A percentile compares a stretch with the other conserved stretches of the same genome.
Evolutionary conservation across 92 coral and sea anemone genomes (phyloP).

Genomic region (Zoanthus sansibaricus): DNA sequence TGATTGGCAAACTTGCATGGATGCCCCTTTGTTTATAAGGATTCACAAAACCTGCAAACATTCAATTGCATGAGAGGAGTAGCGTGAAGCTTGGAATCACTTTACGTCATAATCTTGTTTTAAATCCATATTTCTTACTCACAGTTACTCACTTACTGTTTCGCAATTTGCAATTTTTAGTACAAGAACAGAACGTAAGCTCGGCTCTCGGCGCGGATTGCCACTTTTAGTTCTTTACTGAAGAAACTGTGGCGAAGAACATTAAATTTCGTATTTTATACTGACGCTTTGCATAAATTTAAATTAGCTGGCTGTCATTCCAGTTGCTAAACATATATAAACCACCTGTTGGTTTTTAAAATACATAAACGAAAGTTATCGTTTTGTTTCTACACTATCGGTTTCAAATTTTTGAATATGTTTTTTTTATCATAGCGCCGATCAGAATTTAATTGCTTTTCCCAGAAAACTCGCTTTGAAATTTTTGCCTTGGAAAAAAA

Average conservation of each 20-base stretch:
- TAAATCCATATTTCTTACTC: background rate
- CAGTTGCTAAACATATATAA: background rate
- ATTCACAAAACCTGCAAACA: background rate
- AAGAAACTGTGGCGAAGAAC: background rate
- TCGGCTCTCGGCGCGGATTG: background rate
- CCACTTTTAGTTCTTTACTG: background rate
- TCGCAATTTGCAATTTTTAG: too few relatives aligned
- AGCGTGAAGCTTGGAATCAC: background rate
- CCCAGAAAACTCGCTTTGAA: too few relatives aligned
- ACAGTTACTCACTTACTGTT: background rate
- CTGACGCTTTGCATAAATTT: conserved; percentile 39
- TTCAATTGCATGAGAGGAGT: background rate
- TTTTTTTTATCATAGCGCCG: too few relatives aligned
- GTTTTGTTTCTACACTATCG: too few relatives aligned
- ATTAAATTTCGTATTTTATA: background rate
- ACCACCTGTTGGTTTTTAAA: conserved; percentile 27
- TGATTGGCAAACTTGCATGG: too few relatives aligned
- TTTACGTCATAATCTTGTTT: background rate
- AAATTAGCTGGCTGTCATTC: conserved; percentile 4
- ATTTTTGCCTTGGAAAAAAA: too few relatives aligned
- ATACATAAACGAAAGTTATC: background rate
- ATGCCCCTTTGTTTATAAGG: background rate
- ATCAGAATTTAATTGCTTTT: too few relatives aligned
- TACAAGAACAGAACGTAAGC: too few relatives aligned
- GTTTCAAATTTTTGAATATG: too few relatives aligned